Conservation (phyloP, 2,113 vertebrate genomes). For the Takifugu bimaculatus region DNA sequence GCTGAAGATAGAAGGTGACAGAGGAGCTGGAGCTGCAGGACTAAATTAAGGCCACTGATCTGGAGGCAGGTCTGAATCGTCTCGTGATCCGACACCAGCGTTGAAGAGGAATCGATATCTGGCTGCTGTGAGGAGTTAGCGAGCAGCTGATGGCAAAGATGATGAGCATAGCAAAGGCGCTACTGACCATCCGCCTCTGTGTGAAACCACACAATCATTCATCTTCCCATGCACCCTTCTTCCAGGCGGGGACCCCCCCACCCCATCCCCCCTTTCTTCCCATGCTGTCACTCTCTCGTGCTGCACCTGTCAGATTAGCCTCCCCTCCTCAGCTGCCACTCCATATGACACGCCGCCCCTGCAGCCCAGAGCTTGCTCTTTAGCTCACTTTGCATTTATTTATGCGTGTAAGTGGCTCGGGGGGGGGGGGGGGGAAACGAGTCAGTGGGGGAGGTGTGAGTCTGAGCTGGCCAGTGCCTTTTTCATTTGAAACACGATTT, state of each 20-base stretch:
- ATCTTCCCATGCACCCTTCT: constrained; percentile 41
- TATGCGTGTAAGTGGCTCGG: constrained; percentile 23
- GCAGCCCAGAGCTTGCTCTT: constrained; percentile 28
- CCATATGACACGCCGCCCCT: constrained; percentile 58
- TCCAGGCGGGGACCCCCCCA: constrained; percentile 30
- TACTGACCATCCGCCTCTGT: constrained; percentile 3
- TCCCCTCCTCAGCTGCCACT: constrained; percentile 64
- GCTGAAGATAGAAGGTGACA: no score
- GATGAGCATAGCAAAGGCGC: constrained; percentile 11
- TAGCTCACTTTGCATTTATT: constrained; percentile 50
- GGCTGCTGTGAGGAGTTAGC: no score
- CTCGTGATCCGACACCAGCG: no score
- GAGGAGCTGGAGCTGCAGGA: no score
- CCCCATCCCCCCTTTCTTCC: constrained; percentile 43
- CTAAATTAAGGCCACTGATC: no score
- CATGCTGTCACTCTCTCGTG: constrained; percentile 62
- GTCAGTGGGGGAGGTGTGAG: neutral
- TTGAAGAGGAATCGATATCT: no score
- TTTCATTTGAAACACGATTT: constrained; percentile 11
- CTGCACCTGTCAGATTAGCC: constrained; percentile 74
- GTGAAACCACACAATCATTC: constrained; percentile 34
- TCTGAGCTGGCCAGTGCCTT: neutral
- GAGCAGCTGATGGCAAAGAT: constrained; percentile 10
- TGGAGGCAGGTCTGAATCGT: no score
- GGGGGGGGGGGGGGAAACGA: constrained; percentile 5